Conservation (phyloP, 1,140 invertebrate species). For the Bombyx mandarina region DNA sequence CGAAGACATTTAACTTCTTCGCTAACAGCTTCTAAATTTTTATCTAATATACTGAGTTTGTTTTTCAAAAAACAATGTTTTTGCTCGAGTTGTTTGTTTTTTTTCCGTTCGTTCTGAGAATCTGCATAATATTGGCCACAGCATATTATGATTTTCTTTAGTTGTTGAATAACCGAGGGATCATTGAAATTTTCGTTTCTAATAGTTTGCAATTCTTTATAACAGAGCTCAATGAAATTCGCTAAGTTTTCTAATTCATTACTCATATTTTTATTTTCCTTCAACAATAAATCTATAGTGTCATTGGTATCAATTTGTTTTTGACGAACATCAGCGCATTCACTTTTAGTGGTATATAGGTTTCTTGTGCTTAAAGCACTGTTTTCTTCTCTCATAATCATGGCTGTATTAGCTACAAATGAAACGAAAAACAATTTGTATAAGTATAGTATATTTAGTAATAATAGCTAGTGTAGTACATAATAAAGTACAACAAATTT, state of each 20-base stretch:
- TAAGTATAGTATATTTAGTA: no score
- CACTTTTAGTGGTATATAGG: conserved; percentile 12
- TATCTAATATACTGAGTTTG: conserved; percentile 26
- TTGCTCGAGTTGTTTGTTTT: conserved; percentile 18
- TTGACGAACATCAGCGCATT: conserved; percentile 11
- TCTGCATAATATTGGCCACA: conserved; percentile 27
- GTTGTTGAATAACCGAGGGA: conserved; percentile 12
- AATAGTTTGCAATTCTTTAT: conserved; percentile 22
- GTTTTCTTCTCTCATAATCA: conserved; percentile 22
- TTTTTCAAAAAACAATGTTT: conserved; percentile 28
- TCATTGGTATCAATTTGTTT: conserved; percentile 12
- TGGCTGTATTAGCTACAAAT: conserved; percentile 22
- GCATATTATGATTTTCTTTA: conserved; percentile 24
- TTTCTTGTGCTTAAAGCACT: conserved; percentile 11
- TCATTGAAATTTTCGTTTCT: conserved; percentile 8
- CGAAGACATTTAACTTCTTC: conserved; percentile 17
- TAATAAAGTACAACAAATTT: no score
- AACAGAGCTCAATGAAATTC: conserved; percentile 20
- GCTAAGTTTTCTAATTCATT: conserved; percentile 15
- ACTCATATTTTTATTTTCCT: conserved; percentile 18
- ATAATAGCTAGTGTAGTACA: not conserved
- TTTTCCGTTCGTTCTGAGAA: conserved; percentile 19
- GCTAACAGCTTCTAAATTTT: conserved; percentile 13
- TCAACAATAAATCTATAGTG: conserved; percentile 11
- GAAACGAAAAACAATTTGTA: not conserved